Base-by-base conservation (phyloP, 1,140 invertebrate species). In the Aphelenchoides avenae region DNA sequence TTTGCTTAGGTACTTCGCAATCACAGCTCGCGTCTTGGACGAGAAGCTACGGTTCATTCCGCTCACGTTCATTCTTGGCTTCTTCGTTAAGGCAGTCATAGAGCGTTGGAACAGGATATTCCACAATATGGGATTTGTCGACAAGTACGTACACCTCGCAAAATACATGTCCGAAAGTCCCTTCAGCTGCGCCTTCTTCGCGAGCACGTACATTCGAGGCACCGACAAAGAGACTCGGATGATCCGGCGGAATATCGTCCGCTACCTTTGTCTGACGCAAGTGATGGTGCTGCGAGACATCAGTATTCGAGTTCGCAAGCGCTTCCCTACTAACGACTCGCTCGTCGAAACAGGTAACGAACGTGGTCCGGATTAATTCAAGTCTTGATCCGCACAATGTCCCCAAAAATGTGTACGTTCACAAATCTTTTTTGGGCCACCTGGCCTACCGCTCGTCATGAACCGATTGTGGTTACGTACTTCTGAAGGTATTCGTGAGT, bases 301-400 rank as follows among this genome's bases (percentile, higher is more conserved):
- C 48, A 89, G 88, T 46, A 87, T 89, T 0, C 82, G 86, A 7
- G 89, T 91, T 0, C 91, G 91, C 76, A 91, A 91, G 70, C 84
- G 90, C 13, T 94, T 74, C 34, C 71, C 71, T 0, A 89, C 86
- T 0, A 78, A 89, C 18, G 86, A 91, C 37, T 87, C 89, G 76
- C 84, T 92, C 20, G 85, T 90, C 1, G 88, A 91, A 60, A 85
- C 87, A 20, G 86, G 86, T 84, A 78, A n/a, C n/a, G n/a, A n/a
- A n/a, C 36, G n/a, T n/a, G n/a, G n/a, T n/a, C n/a, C n/a, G n/a
- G n/a, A n/a, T n/a, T n/a, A n/a, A n/a, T n/a, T n/a, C n/a, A n/a
- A n/a, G n/a, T n/a, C n/a, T n/a, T n/a, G n/a, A n/a, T n/a, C n/a
- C n/a, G n/a, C n/a, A n/a, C n/a, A n/a, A n/a, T n/a, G n/a, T n/a